Conservation (phyloP, 2,113 vertebrate species). For the Chrysemys picta region DNA sequence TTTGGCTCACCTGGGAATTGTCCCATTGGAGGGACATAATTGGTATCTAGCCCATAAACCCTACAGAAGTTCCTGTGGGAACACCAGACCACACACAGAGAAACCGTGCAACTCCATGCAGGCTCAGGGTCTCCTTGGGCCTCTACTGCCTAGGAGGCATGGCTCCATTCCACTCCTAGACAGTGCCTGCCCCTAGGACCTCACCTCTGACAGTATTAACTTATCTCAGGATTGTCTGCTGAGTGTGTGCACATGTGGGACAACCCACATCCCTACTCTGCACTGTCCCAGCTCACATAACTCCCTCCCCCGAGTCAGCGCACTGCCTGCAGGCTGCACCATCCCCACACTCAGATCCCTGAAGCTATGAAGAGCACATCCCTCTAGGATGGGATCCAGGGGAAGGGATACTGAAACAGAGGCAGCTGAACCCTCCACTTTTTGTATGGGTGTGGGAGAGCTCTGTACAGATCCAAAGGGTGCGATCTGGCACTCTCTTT, state of each 20-base stretch:
- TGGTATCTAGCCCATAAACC: not conserved
- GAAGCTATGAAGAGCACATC: accelerated
- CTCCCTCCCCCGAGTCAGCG: not conserved
- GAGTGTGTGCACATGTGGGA: not conserved
- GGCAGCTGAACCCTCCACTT: accelerated
- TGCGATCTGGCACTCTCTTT: not conserved
- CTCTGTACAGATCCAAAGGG: not conserved
- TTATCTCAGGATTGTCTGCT: not conserved
- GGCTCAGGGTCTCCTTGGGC: not conserved
- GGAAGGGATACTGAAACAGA: not conserved
- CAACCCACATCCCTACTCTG: not conserved
- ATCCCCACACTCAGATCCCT: not conserved
- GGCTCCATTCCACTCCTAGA: not conserved
- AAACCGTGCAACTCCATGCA: not conserved
- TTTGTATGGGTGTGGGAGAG: not conserved
- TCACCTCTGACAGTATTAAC: not conserved
- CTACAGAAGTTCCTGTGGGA: not conserved
- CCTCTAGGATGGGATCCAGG: not conserved
- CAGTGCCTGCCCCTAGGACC: not conserved
- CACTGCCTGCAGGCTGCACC: no score
- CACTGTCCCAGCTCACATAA: not conserved
- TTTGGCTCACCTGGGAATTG: not conserved
- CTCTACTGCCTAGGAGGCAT: not conserved
- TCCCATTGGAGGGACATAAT: accelerated
- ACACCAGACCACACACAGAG: accelerated